A percentile compares a stretch with the other conserved stretches of the same genome.
phyloP scores from a whole-genome alignment of 2,888 invertebrate species.

The Phaedon cochleariae region DNA sequence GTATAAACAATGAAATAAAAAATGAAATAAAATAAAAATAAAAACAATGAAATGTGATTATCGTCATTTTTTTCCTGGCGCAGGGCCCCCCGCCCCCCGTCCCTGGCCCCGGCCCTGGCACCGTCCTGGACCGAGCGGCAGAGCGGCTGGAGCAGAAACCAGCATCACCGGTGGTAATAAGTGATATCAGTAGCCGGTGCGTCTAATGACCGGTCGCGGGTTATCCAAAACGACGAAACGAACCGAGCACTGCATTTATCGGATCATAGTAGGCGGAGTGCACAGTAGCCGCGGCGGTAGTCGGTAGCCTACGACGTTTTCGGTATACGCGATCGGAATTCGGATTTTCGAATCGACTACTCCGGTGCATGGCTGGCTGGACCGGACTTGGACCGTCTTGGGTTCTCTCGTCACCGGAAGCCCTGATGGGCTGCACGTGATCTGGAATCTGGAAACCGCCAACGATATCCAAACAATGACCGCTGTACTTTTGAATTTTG shows the following conservation, averaged over 20 bases:
- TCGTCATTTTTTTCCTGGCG: no score
- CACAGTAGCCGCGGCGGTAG: constrained; percentile 51
- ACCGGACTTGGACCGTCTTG: constrained; percentile 16
- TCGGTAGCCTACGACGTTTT: constrained; percentile 47
- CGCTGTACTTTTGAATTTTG: not conserved
- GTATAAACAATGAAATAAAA: no score
- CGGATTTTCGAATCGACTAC: constrained; percentile 49
- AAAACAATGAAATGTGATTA: no score
- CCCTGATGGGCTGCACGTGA: constrained; percentile 62
- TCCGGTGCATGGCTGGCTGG: constrained; percentile 2
- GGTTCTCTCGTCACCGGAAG: constrained; percentile 55
- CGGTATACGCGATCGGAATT: constrained; percentile 58
- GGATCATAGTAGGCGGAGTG: constrained; percentile 60
- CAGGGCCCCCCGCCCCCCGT: no score
- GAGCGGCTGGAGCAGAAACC: constrained; percentile 32
- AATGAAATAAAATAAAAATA: no score
- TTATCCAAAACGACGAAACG: constrained; percentile 55
- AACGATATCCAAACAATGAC: constrained; percentile 44
- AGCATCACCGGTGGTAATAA: constrained; percentile 45
- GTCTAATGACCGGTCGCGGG: constrained; percentile 53
- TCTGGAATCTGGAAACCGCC: constrained; percentile 57
- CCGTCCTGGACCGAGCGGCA: constrained; percentile 6
- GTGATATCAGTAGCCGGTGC: constrained; percentile 47
- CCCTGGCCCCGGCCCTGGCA: constrained; percentile 17
- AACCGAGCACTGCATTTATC: constrained; percentile 59